Base-by-base conservation (phyloP, 1,140 invertebrate species). In the Drosophila bifasciata region DNA sequence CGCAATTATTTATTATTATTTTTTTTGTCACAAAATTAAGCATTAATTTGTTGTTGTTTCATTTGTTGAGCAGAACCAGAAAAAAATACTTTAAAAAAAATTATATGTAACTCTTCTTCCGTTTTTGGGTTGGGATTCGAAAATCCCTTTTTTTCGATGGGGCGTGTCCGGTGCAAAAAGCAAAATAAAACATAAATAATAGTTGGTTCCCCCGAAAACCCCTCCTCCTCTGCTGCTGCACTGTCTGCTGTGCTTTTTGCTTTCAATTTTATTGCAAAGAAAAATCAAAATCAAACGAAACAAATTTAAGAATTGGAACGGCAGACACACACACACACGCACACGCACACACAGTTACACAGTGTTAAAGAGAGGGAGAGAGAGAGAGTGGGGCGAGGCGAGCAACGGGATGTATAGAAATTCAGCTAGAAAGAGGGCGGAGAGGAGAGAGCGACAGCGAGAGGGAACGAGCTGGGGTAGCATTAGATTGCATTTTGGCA, bases 111-210 rank as follows among this genome's bases (percentile, higher is more conserved):
- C 17, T 17, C 28, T 15, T 32, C n/a, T n/a, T n/a, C n/a, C n/a
- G n/a, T 13, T 15, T 43, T 58, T 44, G 36, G 60, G 59, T 45
- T n/a, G n/a, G 32, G 57, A 36, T 36, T 13, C n/a, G 1, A 36
- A 36, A 36, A 11, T 5, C 32, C 32, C 32, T 13, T n/a, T n/a
- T n/a, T n/a, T 36, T 1, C 32, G 41, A 63, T 57, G 46, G 61
- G 61, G 61, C 61, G 61, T 63, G 61, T 63, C 57, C 21, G 15
- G 57, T 19, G 28, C 41, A 46, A 62, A 63, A 63, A 61, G 19
- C n/a, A 63, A 36, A 36, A 36, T 36, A 36, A 36, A 36, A 13
- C 3, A n/a, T n/a, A 5, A 5, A 13, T 36, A 19, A 62, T 25
- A 11, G n/a, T 62, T 57, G 43, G 40, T n/a, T 13, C 9, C 15